Conservation (phyloP, 2,797 vertebrate genomes). For the Poeciliopsis paucimaculata region DNA sequence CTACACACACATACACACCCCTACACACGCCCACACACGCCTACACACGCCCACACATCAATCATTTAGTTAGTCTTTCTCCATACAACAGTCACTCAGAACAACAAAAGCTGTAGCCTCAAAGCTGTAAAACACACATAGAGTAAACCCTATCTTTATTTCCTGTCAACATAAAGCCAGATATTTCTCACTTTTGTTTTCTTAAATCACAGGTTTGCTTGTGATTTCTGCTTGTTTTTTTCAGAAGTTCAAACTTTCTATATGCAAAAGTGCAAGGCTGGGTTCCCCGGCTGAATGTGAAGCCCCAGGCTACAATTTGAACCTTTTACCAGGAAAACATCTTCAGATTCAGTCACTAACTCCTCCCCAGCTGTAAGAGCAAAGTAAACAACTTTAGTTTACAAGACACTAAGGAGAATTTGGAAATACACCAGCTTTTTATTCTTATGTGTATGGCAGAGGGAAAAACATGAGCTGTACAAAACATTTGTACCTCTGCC, state of each 20-base stretch:
- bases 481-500: not conserved
- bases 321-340: not conserved
- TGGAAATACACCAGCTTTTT: not conserved
- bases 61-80: not conserved
- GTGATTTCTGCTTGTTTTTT: no score
- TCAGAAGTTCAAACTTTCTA: slow-evolving; percentile 1
- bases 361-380: not conserved
- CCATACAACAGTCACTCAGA: not conserved
- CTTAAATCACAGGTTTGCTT: not conserved
- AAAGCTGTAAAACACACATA: not conserved
- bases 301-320: slow-evolving; percentile 1
- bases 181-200: not conserved
- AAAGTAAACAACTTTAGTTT: slow-evolving; percentile 4
- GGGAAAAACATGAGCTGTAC: not conserved
- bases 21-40: no score
- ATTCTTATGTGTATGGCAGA: not conserved
- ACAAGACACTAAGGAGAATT: not conserved
- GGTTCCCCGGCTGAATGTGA: no score
- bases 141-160: not conserved
- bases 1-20: not conserved
- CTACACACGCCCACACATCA: not conserved
- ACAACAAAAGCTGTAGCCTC: not conserved
- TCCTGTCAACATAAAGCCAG: not conserved
- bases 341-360: not conserved
- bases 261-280: not conserved